phyloP scores from a whole-genome alignment of 2,113 vertebrate species.

The Trematocara marginatum region DNA sequence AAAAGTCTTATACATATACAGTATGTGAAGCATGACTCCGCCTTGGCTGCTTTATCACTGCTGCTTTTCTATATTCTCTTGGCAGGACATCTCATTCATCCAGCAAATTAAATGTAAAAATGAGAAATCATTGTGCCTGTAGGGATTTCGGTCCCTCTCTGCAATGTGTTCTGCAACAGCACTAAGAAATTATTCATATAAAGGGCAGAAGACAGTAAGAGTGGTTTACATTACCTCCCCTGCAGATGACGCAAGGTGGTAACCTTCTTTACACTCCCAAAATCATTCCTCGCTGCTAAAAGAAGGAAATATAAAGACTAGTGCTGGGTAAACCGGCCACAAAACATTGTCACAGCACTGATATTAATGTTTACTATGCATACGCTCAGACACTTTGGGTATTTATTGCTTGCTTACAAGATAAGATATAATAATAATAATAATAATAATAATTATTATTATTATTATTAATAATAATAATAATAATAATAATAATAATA shows the following conservation, averaged over 20 bases:
- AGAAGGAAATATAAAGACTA: neutral
- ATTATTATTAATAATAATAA: too few relatives aligned
- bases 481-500: neutral
- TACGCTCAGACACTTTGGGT: neutral
- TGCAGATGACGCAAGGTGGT: neutral
- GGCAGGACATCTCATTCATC: conserved; percentile 46
- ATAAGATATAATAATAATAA: neutral
- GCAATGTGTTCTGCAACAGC: neutral
- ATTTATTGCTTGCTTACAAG: neutral
- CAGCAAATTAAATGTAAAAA: conserved; percentile 59
- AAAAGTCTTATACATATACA: neutral
- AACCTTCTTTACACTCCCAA: neutral
- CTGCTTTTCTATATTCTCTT: conserved; percentile 11
- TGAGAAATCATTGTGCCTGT: conserved; percentile 50
- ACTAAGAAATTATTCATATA: conserved; percentile 19
- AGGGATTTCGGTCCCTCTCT: neutral
- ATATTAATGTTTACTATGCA: neutral
- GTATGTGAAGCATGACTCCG: neutral
- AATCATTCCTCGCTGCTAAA: neutral
- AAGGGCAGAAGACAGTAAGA: conserved; percentile 16
- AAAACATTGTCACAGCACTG: neutral
- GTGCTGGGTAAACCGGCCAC: neutral
- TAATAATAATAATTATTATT: too few relatives aligned
- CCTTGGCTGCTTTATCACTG: conserved; percentile 3
- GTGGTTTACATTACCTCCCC: neutral